These are phyloP conservation scores for Parnassius glacialis DNA, from an alignment of 2,888 invertebrate species.

Conservation along the genomic window DNA sequence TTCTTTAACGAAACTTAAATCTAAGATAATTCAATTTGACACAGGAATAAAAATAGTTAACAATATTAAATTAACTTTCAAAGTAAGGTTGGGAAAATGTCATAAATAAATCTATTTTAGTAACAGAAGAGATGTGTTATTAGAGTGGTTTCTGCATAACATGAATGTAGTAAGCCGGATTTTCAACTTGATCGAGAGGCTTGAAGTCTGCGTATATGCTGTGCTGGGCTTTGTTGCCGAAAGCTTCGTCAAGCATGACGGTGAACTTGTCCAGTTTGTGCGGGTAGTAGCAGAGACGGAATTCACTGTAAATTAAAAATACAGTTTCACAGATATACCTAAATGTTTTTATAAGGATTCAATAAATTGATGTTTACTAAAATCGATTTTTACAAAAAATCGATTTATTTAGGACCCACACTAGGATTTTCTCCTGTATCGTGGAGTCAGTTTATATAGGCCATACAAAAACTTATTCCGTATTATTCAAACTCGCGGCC, in stretches of 20 bases:
- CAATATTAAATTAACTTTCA: too few relatives aligned
- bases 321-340: neutral
- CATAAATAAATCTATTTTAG: constrained; percentile 15
- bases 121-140: constrained; percentile 28
- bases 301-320: constrained; percentile 81
- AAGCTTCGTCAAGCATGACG: constrained; percentile 85
- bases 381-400: too few relatives aligned
- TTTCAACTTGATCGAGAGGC: constrained; percentile 80
- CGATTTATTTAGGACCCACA: too few relatives aligned
- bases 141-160: constrained; percentile 83
- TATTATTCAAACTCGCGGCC: too few relatives aligned
- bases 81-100: neutral
- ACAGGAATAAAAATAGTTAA: too few relatives aligned
- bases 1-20: too few relatives aligned
- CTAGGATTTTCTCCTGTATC: too few relatives aligned
- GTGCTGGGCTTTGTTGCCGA: constrained; percentile 83
- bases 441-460: too few relatives aligned
- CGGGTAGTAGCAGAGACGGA: constrained; percentile 93
- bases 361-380: too few relatives aligned
- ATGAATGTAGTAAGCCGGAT: constrained; percentile 93
- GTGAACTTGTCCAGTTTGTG: constrained; percentile 88
- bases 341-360: too few relatives aligned
- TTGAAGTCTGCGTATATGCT: constrained; percentile 92
- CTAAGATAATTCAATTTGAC: too few relatives aligned
- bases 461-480: too few relatives aligned